Base-by-base conservation (phyloP, 2,113 vertebrate genomes). In the Chunga burmeisteri region DNA sequence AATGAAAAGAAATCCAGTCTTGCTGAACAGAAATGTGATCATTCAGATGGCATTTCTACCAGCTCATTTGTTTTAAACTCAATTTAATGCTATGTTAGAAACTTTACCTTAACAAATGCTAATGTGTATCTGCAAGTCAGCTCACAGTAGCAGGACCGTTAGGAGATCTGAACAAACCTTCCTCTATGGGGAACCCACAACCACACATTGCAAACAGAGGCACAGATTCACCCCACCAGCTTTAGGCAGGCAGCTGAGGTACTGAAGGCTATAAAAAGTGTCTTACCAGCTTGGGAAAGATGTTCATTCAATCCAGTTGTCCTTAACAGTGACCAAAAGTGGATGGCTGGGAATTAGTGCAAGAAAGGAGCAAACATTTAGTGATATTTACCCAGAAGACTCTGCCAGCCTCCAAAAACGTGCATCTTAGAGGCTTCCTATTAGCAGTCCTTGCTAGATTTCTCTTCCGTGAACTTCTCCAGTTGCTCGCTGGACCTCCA, bases 1-100 rank as follows among this genome's bases (percentile, higher is more conserved):
- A 87, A 93, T 77, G 70, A 75, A 87, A 93, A 81, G 83, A 75
- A 93, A 94, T 89, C 77, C 44, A 79, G 65, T 58, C 53, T 95
- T 75, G 66, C 66, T 89, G 86, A 91, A 82, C 89, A 80, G 77
- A 95, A 82, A 93, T 66, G 66, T 46, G 84, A 94, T 79, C 36
- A 62, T 80, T 63, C 0, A 0, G 55, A 66, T 58, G 66, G 32
- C 46, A 65, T 88, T 94, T 66, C 73, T 85, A 91, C 85, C 94
- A 66, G 70, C 32, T 91, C 52, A 55, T 87, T 94, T 6, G 5
- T 85, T 94, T 80, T 86, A 91, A 89, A 89, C 42, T 70, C 58
- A 70, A 47, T 91, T 87, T 95, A 96, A 81, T 56, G 66, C 52
- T 55, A 44, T 71, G 44, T 67, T 93, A 81, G 80, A 81, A 92